Conservation (phyloP, 2,888 invertebrate genomes). For the Lasiommata megera region DNA sequence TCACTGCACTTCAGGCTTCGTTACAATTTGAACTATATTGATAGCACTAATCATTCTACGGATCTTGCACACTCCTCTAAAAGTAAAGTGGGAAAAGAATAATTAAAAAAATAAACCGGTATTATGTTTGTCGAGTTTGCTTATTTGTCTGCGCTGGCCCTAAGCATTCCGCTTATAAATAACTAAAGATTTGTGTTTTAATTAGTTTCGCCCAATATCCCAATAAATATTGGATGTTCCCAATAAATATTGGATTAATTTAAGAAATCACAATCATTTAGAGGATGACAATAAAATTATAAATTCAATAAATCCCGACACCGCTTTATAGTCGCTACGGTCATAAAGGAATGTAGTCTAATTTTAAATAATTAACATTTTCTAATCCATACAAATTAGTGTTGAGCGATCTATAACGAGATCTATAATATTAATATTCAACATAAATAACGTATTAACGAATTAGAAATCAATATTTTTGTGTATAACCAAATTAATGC, state of each 20-base stretch:
- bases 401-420: constrained; percentile 13
- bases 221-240: constrained; percentile 10
- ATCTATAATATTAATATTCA: constrained; percentile 10
- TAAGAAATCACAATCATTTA: constrained; percentile 1
- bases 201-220: constrained; percentile 5
- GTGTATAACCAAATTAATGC: background rate
- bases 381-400: constrained; percentile 16
- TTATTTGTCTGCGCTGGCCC: no score
- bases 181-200: constrained; percentile 2
- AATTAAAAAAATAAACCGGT: no score
- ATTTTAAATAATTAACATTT: constrained; percentile 22
- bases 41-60: no score
- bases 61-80: no score
- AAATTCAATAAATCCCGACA: constrained; percentile 12
- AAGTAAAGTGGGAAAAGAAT: no score
- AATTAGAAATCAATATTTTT: constrained; percentile 13
- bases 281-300: constrained; percentile 18
- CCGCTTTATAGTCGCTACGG: constrained; percentile 4
- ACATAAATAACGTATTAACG: constrained; percentile 23
- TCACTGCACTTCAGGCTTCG: no score
- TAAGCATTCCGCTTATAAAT: background rate
- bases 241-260: constrained; percentile 15
- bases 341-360: constrained; percentile 16
- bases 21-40: no score
- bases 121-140: no score